Conservation (phyloP, 2,113 vertebrate genomes). For the Lipotes vexillifer region DNA sequence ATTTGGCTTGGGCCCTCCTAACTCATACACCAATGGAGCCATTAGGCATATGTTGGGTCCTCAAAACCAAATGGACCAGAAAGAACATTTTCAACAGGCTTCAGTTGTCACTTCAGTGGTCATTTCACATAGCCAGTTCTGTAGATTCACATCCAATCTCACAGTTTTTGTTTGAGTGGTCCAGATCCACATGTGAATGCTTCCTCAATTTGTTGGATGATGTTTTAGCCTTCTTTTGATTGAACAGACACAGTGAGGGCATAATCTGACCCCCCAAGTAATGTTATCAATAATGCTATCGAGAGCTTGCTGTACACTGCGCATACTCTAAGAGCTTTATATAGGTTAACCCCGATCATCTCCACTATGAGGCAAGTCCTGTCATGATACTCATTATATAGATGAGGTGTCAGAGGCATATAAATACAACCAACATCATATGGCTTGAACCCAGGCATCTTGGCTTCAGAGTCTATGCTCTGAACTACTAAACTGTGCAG, state of each 20-base stretch:
- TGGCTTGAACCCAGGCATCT: not conserved
- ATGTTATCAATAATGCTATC: not conserved
- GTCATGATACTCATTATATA: not conserved
- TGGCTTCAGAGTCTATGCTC: not conserved
- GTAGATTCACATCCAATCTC: not conserved
- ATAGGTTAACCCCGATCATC: not conserved
- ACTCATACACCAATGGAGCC: not conserved
- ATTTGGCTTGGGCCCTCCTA: conserved; percentile 28
- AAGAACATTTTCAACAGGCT: conserved; percentile 31
- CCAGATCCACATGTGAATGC: not conserved
- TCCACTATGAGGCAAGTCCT: not conserved
- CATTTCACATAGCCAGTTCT: not conserved
- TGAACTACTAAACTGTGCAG: not conserved
- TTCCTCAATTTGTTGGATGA: not conserved
- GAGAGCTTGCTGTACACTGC: not conserved
- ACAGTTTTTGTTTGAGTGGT: not conserved
- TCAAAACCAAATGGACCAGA: conserved; percentile 36
- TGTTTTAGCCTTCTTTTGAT: not conserved
- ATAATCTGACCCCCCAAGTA: not conserved
- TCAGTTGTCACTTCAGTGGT: conserved; percentile 17
- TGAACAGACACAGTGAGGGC: not conserved
- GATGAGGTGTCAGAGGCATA: not conserved
- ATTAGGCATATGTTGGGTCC: conserved; percentile 40
- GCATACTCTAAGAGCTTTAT: not conserved
- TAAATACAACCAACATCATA: not conserved